Evolutionary conservation across 1,140 invertebrate species (phyloP), one percentile per base, ranked within the genome.

Genomic region (Argopecten irradians): DNA sequence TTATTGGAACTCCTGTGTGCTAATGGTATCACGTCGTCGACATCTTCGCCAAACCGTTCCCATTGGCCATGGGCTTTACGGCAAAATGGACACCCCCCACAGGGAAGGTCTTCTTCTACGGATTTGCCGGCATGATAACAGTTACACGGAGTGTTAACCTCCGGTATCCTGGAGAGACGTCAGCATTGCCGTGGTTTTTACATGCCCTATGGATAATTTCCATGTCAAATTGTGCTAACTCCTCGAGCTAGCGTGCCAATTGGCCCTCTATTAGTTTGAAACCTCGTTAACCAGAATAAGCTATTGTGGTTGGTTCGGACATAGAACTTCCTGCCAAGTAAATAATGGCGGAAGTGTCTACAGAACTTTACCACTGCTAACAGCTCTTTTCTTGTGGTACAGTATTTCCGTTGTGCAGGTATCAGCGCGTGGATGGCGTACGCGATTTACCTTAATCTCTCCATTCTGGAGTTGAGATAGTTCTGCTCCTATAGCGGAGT

Each of bases 161-260:
- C 19, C 9, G 43, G 43, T 11, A 46, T 46, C 1, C 87, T 7
- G 13, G 87, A 88, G 8, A 94, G 36, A 28, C 87, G 82, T 94
- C 93, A 3, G 91, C 93, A 43, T 94, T 92, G 2, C 19, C 33
- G 86, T 94, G 91, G 33, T 33, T 87, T 71, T 84, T 34, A 0
- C 92, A 93, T 36, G 85, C 34, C 22, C 90, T 34, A 88, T 94
- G 89, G 55, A 32, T 19, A 34, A 94, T 89, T 22, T 92, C 83
- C 46, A 93, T 90, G 34, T 92, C 84, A 89, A 87, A 94, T n/a
- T 84, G 22, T 33, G 91, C 71, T 36, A 94, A 46, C 13, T 22
- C 34, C n/a, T 91, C 83, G 16, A 89, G 55, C 92, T 91, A 94
- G 34, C 93, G 87, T 8, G 92, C 88, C 71, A 93, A 43, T 43